Percentiles rank a stretch among this genome's conserved stretches.
These are phyloP conservation scores for Microhierax caerulescens DNA, from an alignment of 2,797 vertebrate genomes.

Conservation along the genomic window DNA sequence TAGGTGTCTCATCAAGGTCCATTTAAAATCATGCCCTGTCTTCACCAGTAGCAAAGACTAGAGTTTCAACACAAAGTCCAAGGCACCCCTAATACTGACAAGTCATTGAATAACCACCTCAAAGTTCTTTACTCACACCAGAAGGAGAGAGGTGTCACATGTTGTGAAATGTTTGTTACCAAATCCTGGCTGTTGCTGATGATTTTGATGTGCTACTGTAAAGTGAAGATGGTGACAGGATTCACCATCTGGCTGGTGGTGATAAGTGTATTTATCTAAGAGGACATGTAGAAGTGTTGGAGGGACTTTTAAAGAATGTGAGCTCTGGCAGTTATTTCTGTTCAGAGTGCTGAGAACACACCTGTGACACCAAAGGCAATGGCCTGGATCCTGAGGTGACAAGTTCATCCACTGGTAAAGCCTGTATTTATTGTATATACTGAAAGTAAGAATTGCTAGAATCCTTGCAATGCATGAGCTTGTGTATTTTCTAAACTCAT, in stretches of 20 bases:
- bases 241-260: background rate
- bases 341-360: background rate
- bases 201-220: background rate
- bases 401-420: background rate
- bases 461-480: background rate
- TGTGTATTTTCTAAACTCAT: background rate
- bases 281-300: background rate
- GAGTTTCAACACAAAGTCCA: background rate
- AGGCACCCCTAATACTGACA: background rate
- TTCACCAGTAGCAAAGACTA: background rate
- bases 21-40: background rate
- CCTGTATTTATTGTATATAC: background rate
- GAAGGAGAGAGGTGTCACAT: background rate
- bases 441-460: background rate
- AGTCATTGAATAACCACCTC: background rate
- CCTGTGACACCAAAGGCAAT: background rate
- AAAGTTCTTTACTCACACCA: background rate
- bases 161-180: accelerated
- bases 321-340: background rate
- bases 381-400: background rate
- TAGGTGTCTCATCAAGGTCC: background rate
- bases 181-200: background rate
- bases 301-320: background rate
- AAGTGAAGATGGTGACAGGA: background rate
- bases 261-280: background rate